A percentile compares a stretch with the other conserved stretches of the same genome.
phyloP scores from a whole-genome alignment of 2,888 invertebrate species.

The Amblyjoppa proteus region DNA sequence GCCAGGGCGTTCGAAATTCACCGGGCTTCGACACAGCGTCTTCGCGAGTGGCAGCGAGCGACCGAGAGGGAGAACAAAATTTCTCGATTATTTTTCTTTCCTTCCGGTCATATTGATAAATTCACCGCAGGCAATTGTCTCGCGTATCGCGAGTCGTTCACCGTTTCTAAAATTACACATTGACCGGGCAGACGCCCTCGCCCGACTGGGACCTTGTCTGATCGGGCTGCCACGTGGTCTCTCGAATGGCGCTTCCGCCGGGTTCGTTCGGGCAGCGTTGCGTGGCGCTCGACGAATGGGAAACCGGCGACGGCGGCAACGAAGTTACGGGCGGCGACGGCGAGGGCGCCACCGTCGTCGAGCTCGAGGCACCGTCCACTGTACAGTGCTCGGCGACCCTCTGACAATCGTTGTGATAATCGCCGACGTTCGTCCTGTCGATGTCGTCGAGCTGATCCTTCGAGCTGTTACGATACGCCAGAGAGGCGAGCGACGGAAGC shows the following conservation, averaged over 20 bases:
- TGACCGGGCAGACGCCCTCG: conserved; percentile 81
- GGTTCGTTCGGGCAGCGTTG: conserved; percentile 49
- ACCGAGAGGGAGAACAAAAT: neutral
- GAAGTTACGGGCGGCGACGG: conserved; percentile 31
- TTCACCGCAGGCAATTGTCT: neutral
- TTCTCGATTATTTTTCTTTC: neutral
- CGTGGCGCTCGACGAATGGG: conserved; percentile 1
- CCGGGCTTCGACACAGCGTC: neutral
- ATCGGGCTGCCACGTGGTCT: conserved; percentile 90
- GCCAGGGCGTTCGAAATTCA: neutral
- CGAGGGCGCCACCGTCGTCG: conserved; percentile 27
- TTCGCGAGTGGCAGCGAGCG: neutral
- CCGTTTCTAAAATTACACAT: conserved; percentile 74
- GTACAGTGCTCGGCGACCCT: conserved; percentile 55
- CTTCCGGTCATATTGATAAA: neutral
- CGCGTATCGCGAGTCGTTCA: neutral
- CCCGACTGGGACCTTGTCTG: conserved; percentile 78
- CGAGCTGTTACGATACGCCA: conserved; percentile 63
- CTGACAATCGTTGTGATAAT: conserved; percentile 83
- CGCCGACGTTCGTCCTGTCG: conserved; percentile 83
- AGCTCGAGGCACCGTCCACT: conserved; percentile 9
- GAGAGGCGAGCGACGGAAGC: conserved; percentile 69
- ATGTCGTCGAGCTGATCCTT: conserved; percentile 72
- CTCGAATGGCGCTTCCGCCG: conserved; percentile 82
- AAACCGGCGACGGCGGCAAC: conserved; percentile 31